Percentiles rank a stretch among this genome's conserved stretches.
These are phyloP conservation scores for Troides oblongomaculatus DNA, from an alignment of 2,888 invertebrate genomes.

Conservation along the genomic window DNA sequence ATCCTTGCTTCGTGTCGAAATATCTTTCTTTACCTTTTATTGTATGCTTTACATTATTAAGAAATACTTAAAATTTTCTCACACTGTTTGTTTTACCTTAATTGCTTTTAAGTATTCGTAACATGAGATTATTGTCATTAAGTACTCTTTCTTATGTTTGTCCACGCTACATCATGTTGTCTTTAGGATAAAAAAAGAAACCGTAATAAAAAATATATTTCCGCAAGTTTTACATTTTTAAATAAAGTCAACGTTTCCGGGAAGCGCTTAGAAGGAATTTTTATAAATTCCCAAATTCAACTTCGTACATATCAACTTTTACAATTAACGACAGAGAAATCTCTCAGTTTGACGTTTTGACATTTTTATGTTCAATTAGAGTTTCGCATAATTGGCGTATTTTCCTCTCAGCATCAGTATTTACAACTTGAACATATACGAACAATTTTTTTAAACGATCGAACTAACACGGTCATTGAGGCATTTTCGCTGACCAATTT, in stretches of 20 bases:
- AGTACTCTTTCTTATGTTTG: conserved; percentile 35
- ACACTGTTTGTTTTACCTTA: conserved; percentile 20
- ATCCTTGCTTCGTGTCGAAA: conserved; percentile 5
- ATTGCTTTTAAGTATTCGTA: conserved; percentile 29
- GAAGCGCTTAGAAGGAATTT: conserved; percentile 22
- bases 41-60: not conserved
- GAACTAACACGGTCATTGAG: conserved; percentile 12
- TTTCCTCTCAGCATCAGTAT: conserved; percentile 30
- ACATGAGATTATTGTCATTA: conserved; percentile 35
- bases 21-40: conserved; percentile 1
- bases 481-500: conserved; percentile 1
- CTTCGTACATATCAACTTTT: conserved; percentile 21
- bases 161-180: not conserved
- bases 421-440: conserved; percentile 24
- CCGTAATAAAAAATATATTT: conserved; percentile 11
- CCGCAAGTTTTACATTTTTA: conserved; percentile 1
- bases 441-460: conserved; percentile 25
- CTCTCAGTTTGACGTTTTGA: conserved; percentile 31
- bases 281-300: conserved; percentile 15
- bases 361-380: conserved; percentile 37
- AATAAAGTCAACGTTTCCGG: conserved; percentile 18
- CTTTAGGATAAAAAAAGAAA: conserved; percentile 12
- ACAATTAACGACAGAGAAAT: conserved; percentile 27
- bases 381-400: conserved; percentile 34
- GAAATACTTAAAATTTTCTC: not conserved